These are phyloP conservation scores for Arvicanthis niloticus DNA, from an alignment of 2,113 vertebrate genomes.

Conservation along the genomic window DNA sequence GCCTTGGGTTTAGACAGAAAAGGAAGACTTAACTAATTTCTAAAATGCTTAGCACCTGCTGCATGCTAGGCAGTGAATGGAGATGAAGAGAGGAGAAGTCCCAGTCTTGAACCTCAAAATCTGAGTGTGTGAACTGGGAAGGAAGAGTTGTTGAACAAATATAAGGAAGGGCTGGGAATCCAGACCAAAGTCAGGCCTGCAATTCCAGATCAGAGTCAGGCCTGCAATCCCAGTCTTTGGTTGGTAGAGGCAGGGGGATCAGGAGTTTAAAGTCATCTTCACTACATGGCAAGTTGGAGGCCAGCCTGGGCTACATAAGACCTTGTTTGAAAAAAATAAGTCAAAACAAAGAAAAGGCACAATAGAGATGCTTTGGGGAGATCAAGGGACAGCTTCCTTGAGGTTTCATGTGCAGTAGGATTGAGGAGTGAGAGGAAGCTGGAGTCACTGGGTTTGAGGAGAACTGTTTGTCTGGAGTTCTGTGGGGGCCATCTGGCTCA, in stretches of 20 bases:
- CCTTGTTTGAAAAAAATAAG: neutral
- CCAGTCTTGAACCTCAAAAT: neutral
- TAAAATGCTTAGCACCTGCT: conserved; percentile 7
- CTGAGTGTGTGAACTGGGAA: neutral
- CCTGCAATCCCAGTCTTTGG: neutral
- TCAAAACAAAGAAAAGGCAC: neutral
- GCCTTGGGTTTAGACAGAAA: neutral
- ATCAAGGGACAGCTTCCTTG: neutral
- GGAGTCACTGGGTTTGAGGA: neutral
- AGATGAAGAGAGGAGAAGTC: conserved; percentile 10
- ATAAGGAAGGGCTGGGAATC: neutral
- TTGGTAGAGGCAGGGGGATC: neutral
- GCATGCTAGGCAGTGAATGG: neutral
- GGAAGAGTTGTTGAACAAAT: neutral
- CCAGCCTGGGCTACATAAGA: neutral
- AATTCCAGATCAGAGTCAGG: neutral
- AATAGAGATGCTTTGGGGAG: neutral
- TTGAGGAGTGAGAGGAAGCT: neutral
- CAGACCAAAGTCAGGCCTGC: neutral
- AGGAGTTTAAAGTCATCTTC: neutral
- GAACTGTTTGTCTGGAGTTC: neutral
- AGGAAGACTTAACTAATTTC: neutral
- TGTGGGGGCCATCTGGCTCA: neutral
- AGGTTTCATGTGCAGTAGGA: neutral
- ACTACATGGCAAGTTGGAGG: neutral